Base-by-base conservation (phyloP, 1,140 invertebrate genomes). In the Grapholita molesta region DNA sequence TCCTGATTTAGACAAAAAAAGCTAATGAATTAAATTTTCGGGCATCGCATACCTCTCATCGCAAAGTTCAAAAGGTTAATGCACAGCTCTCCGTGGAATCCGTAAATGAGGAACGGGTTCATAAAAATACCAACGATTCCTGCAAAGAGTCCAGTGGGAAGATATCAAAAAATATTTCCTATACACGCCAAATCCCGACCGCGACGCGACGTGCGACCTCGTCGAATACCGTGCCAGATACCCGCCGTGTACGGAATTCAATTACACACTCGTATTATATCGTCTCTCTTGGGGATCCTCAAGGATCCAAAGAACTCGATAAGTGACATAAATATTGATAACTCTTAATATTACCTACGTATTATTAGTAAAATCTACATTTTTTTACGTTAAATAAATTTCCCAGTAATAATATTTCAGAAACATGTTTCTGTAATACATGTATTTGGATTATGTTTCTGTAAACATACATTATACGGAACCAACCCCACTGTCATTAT, bases 91-190 rank as follows among this genome's bases (percentile, higher is more conserved):
- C 64, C 30, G 67, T 64, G 67, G 76, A 78, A 84, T 82, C 69
- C 69, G 68, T 67, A 82, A 82, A 80, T 78, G 74, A 78, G 77
- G 70, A 71, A 67, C 64, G 57, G 71, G 68, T 72, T 76, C 74
- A 81, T 79, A 76, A 80, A 86, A 81, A 84, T 81, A 75, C 79
- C 80, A 57, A 71, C 70, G 73, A 83, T 80, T 77, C 79, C 70
- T 79, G 75, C 75, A 69, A 65, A 69, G 70, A 64, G 67, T 53
- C 52, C 23, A 71, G 71, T 74, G 77, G 70, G 78, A 78, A 80
- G 77, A 79, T 66, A 85, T 82, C 80, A 86, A 83, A 84, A 89
- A 89, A 85, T 87, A 83, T 82, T 83, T 82, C 74, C 72, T 65
- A 81, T 80, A 84, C 76, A 82, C 76, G 76, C 52, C 70, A 80